Evolutionary conservation across 2,888 invertebrate species (phyloP), one percentile per base, ranked within the genome.

Genomic region (Lobophora halterata): DNA sequence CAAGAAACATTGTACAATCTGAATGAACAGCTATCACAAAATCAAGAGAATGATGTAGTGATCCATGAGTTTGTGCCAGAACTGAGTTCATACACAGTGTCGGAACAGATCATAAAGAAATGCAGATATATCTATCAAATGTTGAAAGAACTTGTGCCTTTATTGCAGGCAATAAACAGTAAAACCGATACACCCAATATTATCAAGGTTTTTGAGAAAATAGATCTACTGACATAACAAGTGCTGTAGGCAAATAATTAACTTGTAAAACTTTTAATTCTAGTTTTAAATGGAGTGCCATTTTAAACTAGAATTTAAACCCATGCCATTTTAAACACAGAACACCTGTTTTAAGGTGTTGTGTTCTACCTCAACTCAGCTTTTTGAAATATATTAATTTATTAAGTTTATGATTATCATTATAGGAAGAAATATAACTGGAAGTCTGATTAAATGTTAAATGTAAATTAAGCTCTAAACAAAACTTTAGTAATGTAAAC

Each of bases 31-130:
- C 37, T 71, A 1, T 21, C 47, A 13, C 29, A 55, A 40, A 38
- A 42, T 8, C 41, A 23, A 37, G 24, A 42, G 16, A 41, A 31
- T 19, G 31, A 58, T 29, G 17, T 33, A 9, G 10, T 21, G 4
- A 32, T 21, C 3, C 33, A 54, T 16, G 45, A 32, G 7, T n/a
- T 20, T 4, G 20, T 52, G 19, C 50, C 58, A 12, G 52, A 64
- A 46, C 47, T 38, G 23, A 50, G 55, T 38, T 58, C 65, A 7
- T 81, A 76, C 46, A 47, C 58, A 30, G 73, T 79, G 0, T 69
- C 78, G 32, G 74, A 74, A 50, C 29, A 58, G 11, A 76, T 74
- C 25, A 67, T 83, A 14, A 82, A 76, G 48, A 73, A 69, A 38
- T 80, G 80, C 43, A 74, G 71, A 36, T 46, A 61, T 7, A 74